Base-by-base conservation (phyloP, 2,113 vertebrate species). In the Bagarius yarrelli region DNA sequence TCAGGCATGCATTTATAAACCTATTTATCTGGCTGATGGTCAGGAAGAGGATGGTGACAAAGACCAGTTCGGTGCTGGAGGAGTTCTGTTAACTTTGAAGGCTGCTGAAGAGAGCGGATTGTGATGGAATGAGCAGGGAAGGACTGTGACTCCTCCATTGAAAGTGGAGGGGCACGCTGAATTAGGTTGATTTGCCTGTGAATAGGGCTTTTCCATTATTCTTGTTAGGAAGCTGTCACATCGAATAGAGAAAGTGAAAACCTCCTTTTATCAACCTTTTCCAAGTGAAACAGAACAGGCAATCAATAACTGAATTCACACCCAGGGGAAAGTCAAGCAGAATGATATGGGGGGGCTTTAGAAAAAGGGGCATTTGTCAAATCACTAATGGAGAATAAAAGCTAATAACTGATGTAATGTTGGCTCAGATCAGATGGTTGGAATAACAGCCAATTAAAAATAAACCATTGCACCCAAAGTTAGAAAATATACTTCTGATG, bases 151-250 rank as follows among this genome's bases (percentile, higher is more conserved):
- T 96, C 93, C 91, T 93, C 95, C 88, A 95, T 95, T 95, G 94
- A 96, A 93, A 94, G 93, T 91, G 93, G 92, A 95, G 96, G 95
- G 95, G 93, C 95, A 96, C 95, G 95, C 95, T 97, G 96, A 96
- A 98, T 99, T 96, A 98, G 97, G 95, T 96, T 96, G 95, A 98
- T 99, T 98, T 98, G 96, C 97, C 95, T 98, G 95, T 98, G 97
- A 99, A 99, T 97, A 94, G 95, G 93, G 85, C 86, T 93, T 89
- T 95, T 95, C 96, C 96, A 98, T 99, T 98, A 96, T 96, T 98
- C 97, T 96, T 96, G 95, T 97, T 97, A 96, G 95, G 91, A 94
- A 93, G 95, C 96, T 98, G 97, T 98, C 97, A 98, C 95, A 97
- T 97, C 95, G 95, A 95, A 97, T 97, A 96, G 95, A 98, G 95